These are phyloP conservation scores for Todiramphus chloris DNA, from an alignment of 2,113 vertebrate genomes.

Conservation along the genomic window DNA sequence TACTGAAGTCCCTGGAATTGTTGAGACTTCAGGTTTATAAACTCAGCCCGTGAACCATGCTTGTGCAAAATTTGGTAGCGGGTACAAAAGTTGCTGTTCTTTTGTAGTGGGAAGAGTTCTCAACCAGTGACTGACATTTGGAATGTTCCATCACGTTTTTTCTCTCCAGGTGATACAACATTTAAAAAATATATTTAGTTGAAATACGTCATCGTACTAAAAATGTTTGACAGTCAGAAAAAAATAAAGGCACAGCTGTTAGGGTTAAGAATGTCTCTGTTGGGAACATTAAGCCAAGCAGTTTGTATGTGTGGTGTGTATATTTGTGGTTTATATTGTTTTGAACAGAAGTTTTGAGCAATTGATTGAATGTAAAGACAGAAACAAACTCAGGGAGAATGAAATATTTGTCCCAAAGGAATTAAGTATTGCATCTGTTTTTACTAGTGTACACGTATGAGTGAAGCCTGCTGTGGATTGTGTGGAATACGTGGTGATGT, in stretches of 20 bases:
- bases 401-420: not conserved
- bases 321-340: not conserved
- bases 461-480: not conserved
- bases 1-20: not conserved
- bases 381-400: not conserved
- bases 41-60: not conserved
- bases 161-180: not conserved
- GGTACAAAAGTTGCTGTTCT: not conserved
- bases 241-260: not conserved
- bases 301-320: not conserved
- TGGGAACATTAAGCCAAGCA: not conserved
- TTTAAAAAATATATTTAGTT: not conserved
- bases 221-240: not conserved
- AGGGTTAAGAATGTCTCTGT: not conserved
- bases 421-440: not conserved
- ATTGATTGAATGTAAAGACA: not conserved
- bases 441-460: rapidly evolving
- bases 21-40: not conserved
- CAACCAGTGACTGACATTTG: not conserved
- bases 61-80: not conserved
- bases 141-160: not conserved
- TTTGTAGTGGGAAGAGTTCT: not conserved
- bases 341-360: not conserved
- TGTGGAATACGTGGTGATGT: rapidly evolving
- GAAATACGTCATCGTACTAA: not conserved